Base-by-base conservation (phyloP, 1,140 invertebrate species). In the Papilio glaucus region DNA sequence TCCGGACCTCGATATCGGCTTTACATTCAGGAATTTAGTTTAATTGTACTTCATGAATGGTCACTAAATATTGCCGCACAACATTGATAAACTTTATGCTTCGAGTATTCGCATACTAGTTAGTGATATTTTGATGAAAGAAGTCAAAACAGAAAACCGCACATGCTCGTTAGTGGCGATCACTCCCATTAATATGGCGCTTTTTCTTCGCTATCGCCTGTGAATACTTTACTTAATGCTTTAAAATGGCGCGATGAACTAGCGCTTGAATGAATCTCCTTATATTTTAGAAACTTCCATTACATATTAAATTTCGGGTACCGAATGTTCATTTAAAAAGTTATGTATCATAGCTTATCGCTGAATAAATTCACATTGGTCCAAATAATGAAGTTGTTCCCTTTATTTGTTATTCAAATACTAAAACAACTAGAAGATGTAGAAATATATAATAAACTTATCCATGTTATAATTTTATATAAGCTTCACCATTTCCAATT, bases 1-100 rank as follows among this genome's bases (percentile, higher is more conserved):
- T 90, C 82, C 78, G 76, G 57, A 71, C 75, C 80, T 80, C 75
- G 80, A 79, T 75, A 82, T 82, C 80, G 80, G 77, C 42, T 71
- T 57, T 57, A 26, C 12, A 57, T 57, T 57, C 21, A 57, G 49
- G 49, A 24, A 57, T 57, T 57, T 57, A 18, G 42, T 45, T 18
- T 45, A 57, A 26, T 57, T 57, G 45, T 57, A 26, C 21, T 57
- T 57, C 49, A 26, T 26, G 49, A 57, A 57, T 57, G 9, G 49
- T 57, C 10, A 24, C 18, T 57, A 26, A 57, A 24, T 57, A 24
- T 57, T 57, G 9, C 6, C 29, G 29, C 0, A 26, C 49, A 53
- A 15, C 21, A 18, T 49, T 21, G 15, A 8, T 49, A 21, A 49
- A 18, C 7, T 49, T 7, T 13, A 49, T 8, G 45, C n/a, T 49